Conservation (phyloP, 2,888 invertebrate species). For the Drosophila nr. fundita region DNA sequence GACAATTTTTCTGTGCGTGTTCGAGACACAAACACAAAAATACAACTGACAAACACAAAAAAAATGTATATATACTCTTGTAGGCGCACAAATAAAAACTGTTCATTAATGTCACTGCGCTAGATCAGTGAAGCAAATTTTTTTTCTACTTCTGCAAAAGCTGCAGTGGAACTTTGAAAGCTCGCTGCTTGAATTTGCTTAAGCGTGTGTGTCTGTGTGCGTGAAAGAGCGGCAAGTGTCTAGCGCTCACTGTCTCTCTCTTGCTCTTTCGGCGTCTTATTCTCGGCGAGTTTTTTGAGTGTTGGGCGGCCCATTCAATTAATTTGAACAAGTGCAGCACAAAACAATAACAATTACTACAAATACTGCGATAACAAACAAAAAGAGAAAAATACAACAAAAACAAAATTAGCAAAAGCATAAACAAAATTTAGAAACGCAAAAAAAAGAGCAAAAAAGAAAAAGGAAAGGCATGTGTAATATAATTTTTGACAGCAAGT, state of each 20-base stretch:
- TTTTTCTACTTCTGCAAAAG: constrained; percentile 53
- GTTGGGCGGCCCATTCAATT: constrained; percentile 63
- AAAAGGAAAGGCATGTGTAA: constrained; percentile 49
- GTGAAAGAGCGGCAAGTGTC: constrained; percentile 54
- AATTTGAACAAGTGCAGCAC: constrained; percentile 76
- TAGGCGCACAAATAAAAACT: constrained; percentile 53
- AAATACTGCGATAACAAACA: constrained; percentile 42
- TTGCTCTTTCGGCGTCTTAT: constrained; percentile 15
- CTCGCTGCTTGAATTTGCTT: constrained; percentile 23
- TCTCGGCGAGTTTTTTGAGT: constrained; percentile 41
- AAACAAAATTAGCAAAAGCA: constrained; percentile 32
- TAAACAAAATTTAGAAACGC: constrained; percentile 32
- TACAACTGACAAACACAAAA: constrained; percentile 19
- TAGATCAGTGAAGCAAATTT: constrained; percentile 52
- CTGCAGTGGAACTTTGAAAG: constrained; percentile 55
- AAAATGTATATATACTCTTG: constrained; percentile 9
- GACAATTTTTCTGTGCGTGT: constrained; percentile 27
- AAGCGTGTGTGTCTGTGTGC: constrained; percentile 5
- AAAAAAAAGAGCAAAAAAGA: constrained; percentile 10
- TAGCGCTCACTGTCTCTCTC: constrained; percentile 25
- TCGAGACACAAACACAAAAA: constrained; percentile 13
- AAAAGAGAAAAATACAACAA: neutral
- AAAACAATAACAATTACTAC: constrained; percentile 70
- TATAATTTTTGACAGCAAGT: constrained; percentile 49
- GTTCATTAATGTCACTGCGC: constrained; percentile 60